Evolutionary conservation across 2,113 vertebrate species (phyloP).

Genomic region (Peromyscus polionotus): DNA sequence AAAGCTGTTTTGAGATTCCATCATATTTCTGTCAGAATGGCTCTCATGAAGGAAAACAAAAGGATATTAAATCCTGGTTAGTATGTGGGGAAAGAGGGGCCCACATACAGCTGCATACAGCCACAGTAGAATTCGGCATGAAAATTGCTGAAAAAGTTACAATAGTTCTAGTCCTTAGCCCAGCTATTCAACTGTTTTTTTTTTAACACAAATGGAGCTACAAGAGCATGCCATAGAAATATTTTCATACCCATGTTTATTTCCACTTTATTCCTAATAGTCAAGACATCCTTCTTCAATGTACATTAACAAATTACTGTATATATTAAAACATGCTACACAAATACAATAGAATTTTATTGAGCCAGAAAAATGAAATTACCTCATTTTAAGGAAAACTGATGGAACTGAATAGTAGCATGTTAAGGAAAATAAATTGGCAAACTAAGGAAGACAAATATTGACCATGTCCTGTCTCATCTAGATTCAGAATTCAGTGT

Average conservation of each 20-base stretch:
- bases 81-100: too few species aligned
- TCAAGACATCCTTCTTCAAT: neutral
- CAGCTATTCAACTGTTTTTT: neutral
- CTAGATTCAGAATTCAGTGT: neutral
- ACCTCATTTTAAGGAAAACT: neutral
- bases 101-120: neutral
- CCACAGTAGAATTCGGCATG: neutral
- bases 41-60: too few species aligned
- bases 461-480: neutral
- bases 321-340: neutral
- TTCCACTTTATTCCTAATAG: neutral
- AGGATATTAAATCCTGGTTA: too few species aligned
- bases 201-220: neutral
- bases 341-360: neutral
- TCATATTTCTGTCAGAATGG: neutral
- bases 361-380: neutral
- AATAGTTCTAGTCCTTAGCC: neutral
- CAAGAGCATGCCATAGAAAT: too few species aligned
- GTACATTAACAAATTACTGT: neutral
- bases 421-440: neutral
- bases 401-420: neutral
- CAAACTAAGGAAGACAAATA: neutral
- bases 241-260: neutral
- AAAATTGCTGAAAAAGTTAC: neutral
- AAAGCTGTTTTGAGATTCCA: neutral